A percentile compares a stretch with the other conserved stretches of the same genome.
Conservation (phyloP, 2,797 vertebrate genomes). For the Microctenopoma lineatum region DNA sequence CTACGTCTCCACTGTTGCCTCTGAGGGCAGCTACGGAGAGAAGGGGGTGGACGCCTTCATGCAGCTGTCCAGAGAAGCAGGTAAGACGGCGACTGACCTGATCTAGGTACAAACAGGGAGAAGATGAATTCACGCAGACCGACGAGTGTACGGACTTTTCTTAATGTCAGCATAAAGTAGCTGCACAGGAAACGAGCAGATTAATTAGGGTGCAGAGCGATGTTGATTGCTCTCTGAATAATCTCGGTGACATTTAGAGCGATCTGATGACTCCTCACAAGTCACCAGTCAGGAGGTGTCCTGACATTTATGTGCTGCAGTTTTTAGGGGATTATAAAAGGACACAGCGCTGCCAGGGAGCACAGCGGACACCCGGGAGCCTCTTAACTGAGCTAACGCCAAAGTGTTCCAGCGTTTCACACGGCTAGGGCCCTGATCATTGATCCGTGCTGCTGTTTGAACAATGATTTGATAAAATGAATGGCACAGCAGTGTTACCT, state of each 20-base stretch:
- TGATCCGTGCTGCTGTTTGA: slow-evolving; percentile 24
- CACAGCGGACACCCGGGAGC: neutral
- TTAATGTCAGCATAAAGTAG: neutral
- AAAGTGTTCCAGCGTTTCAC: slow-evolving; percentile 3
- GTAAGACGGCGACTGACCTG: slow-evolving; percentile 58
- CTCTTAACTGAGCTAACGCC: slow-evolving; percentile 8
- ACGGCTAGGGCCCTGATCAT: slow-evolving; percentile 1
- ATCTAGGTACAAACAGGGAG: no score
- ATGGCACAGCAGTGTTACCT: slow-evolving; percentile 2
- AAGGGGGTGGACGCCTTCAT: slow-evolving; percentile 94
- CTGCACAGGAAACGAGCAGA: neutral
- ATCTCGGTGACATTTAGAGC: slow-evolving; percentile 62
- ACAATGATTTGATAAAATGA: slow-evolving; percentile 14
- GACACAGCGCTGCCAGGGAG: slow-evolving; percentile 22
- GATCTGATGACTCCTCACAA: slow-evolving; percentile 48
- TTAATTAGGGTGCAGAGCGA: slow-evolving; percentile 21
- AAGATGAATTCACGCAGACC: no score
- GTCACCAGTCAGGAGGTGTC: slow-evolving; percentile 38
- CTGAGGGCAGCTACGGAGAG: slow-evolving; percentile 95
- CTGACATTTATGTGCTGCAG: slow-evolving; percentile 60
- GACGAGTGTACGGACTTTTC: no score
- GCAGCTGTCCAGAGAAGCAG: slow-evolving; percentile 94
- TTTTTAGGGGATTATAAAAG: slow-evolving; percentile 61
- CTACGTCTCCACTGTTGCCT: slow-evolving; percentile 93
- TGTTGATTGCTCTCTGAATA: slow-evolving; percentile 54